phyloP scores from a whole-genome alignment of 2,888 invertebrate genomes.

The Adineta ricciae region DNA sequence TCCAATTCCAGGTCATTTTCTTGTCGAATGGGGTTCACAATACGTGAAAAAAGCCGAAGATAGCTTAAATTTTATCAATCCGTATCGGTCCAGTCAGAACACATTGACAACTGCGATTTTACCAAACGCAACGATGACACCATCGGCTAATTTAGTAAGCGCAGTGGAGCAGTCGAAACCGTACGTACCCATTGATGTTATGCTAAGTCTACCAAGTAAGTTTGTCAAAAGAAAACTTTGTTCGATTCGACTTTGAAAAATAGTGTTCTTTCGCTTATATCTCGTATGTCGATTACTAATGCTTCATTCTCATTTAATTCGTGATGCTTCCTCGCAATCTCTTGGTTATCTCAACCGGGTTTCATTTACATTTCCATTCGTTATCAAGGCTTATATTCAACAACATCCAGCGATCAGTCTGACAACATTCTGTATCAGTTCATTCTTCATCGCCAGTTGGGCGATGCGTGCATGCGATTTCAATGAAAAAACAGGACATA shows the following conservation, averaged over 20 bases:
- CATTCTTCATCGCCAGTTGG: constrained; percentile 46
- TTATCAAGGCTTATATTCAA: constrained; percentile 49
- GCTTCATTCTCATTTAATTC: constrained; percentile 46
- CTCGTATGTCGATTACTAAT: constrained; percentile 40
- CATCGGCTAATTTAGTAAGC: background rate
- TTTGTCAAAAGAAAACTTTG: too few species aligned
- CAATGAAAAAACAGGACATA: constrained; percentile 39
- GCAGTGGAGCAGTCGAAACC: background rate
- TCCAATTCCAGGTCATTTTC: constrained; percentile 42
- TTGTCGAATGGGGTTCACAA: constrained; percentile 18
- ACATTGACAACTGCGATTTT: background rate
- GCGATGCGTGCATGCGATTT: constrained; percentile 44
- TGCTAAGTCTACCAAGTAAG: constrained; percentile 73
- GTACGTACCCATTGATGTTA: constrained; percentile 65
- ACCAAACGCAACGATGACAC: background rate
- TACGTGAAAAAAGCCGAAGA: constrained; percentile 41
- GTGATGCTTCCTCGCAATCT: constrained; percentile 48
- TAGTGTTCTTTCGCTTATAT: constrained; percentile 18
- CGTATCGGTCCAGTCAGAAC: constrained; percentile 35
- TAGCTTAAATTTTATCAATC: constrained; percentile 43
- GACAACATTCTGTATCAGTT: constrained; percentile 41
- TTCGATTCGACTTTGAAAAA: background rate
- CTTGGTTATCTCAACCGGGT: constrained; percentile 72
- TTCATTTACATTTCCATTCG: constrained; percentile 73
- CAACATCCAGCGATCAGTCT: constrained; percentile 47